Base-by-base conservation (phyloP, 2,888 invertebrate genomes). In the Philereme transversata region DNA sequence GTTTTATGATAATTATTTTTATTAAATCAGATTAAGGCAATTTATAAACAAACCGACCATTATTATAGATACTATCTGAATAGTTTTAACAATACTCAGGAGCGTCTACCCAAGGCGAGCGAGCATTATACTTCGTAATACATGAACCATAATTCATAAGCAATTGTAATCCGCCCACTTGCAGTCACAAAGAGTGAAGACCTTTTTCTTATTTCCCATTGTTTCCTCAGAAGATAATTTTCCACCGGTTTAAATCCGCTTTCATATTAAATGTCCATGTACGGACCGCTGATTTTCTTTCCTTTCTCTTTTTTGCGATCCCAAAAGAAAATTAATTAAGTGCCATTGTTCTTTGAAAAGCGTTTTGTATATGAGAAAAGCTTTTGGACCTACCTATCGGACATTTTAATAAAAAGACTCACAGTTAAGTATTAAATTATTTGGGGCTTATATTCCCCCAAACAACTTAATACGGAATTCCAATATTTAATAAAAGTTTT, bases 321-420 rank as follows among this genome's bases (percentile, higher is more conserved):
- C 78, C 81, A 74, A 85, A 85, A 84, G 85, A 84, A 88, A 88
- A 87, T 88, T 88, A 88, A 89, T 89, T 88, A 87, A 84, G 84
- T 83, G 78, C 75, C 75, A 81, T 85, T 86, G 84, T 86, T 83
- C 77, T 71, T 71, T 79, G 79, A 81, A 77, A 69, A 76, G 72
- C 78, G 75, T 78, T 85, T 83, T 83, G 80, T 82, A 78, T 77
- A 80, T 74, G 70, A 75, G 70, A 72, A 69, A 68, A 73, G 70
- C 72, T 77, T 74, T 77, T 68, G 62, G 7, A 36, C 41, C n/a
- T 43, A 36, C 41, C n/a, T 43, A n/a, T 43, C n/a, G n/a, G 43
- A 43, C n/a, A 6, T 45, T 10, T 45, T 22, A n/a, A 38, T 38
- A 38, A 38, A 38, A 43, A 43, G 10, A 4, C 10, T 43, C 5